Conservation (phyloP, 1,140 invertebrate species). For the Helicoverpa zea region DNA sequence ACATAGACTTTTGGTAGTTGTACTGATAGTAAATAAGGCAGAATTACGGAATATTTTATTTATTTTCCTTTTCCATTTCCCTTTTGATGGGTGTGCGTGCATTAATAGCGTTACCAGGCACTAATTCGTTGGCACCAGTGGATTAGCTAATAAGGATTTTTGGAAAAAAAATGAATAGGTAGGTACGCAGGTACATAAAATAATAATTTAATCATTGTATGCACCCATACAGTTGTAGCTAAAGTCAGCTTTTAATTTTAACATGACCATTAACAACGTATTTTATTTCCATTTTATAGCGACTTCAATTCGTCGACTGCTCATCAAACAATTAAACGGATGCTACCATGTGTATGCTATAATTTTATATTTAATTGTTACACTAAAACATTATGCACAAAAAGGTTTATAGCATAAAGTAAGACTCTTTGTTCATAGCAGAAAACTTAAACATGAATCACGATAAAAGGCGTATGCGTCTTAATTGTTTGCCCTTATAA, state of each 20-base stretch:
- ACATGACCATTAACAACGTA: neutral
- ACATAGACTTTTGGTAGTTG: too few species aligned
- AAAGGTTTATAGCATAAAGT: neutral
- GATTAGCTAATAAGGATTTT: too few species aligned
- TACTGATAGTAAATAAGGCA: too few species aligned
- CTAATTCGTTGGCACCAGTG: too few species aligned
- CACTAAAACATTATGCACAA: neutral
- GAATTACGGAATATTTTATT: too few species aligned
- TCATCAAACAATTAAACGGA: constrained; percentile 26
- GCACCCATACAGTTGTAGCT: neutral
- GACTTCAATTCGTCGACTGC: neutral
- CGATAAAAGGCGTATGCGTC: constrained; percentile 3
- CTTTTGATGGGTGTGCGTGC: too few species aligned
- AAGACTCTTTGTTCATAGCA: neutral
- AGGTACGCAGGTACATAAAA: neutral
- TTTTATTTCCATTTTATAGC: constrained; percentile 23
- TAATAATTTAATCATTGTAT: too few species aligned
- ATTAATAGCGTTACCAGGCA: too few species aligned
- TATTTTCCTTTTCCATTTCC: too few species aligned
- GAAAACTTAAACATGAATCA: constrained; percentile 19
- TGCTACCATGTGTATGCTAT: neutral
- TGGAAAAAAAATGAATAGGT: too few species aligned
- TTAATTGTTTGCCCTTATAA: constrained; percentile 38
- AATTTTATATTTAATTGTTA: constrained; percentile 1
- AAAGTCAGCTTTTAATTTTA: neutral